Evolutionary conservation across 2,888 invertebrate genomes (phyloP).

Genomic region (Chalcis sispes): DNA sequence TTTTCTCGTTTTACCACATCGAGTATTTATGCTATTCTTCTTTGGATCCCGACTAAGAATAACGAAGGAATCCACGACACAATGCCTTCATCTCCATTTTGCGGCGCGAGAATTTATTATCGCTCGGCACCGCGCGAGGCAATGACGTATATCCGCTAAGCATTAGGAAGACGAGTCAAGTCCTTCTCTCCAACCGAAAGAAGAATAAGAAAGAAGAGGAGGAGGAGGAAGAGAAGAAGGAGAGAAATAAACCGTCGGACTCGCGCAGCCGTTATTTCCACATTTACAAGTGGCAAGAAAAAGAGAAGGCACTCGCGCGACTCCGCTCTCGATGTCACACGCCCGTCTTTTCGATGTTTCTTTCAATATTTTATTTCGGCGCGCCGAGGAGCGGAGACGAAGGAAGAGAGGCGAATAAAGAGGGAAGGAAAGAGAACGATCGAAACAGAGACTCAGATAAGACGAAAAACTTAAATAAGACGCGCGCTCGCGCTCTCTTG

Average conservation of each 20-base stretch:
- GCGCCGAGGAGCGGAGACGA: neutral
- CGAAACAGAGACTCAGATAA: conserved; percentile 31
- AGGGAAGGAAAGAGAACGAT: neutral
- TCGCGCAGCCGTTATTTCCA: conserved; percentile 28
- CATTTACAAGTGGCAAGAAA: conserved; percentile 41
- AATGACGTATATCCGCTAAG: conserved; percentile 39
- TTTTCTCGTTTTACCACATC: too few species aligned
- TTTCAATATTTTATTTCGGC: conserved; percentile 43
- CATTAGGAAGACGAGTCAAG: conserved; percentile 27
- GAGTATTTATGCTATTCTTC: conserved; percentile 67
- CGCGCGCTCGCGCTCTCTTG: neutral
- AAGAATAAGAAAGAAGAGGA: neutral
- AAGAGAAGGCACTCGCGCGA: neutral
- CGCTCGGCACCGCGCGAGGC: conserved; percentile 57
- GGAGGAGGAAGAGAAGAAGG: neutral
- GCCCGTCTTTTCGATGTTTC: conserved; percentile 28
- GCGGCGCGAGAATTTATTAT: conserved; percentile 66
- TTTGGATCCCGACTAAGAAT: conserved; percentile 55
- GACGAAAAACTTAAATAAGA: conserved; percentile 46
- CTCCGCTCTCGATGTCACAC: conserved; percentile 6
- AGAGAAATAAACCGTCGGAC: too few species aligned
- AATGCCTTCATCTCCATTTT: conserved; percentile 68
- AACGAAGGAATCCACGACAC: conserved; percentile 62
- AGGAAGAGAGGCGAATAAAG: neutral
- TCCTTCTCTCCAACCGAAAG: too few species aligned